A percentile compares a stretch with the other conserved stretches of the same genome.
Conservation (phyloP, 2,888 invertebrate genomes). For the Sphaeridia pumilis region DNA sequence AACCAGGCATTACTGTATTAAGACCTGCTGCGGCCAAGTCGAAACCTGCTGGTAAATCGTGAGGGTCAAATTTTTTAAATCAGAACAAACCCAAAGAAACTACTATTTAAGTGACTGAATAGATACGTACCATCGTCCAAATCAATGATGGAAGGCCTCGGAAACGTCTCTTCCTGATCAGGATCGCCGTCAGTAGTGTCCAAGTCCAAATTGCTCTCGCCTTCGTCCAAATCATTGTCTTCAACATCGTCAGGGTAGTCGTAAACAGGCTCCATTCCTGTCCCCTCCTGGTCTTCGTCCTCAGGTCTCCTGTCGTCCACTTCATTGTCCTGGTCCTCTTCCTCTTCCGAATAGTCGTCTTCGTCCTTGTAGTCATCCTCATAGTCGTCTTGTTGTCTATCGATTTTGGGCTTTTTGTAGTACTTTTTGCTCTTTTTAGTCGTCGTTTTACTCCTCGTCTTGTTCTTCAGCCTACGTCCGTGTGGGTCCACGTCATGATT, state of each 20-base stretch:
- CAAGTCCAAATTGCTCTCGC: background rate
- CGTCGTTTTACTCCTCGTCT: background rate
- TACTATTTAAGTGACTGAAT: background rate
- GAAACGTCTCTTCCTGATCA: conserved; percentile 10
- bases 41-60: background rate
- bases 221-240: background rate
- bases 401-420: background rate
- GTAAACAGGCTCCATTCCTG: conserved; percentile 4
- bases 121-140: conserved; percentile 2
- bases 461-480: background rate
- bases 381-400: background rate
- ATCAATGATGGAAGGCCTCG: conserved; percentile 9
- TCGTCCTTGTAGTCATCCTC: background rate
- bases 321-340: background rate
- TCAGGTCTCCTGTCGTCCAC: background rate
- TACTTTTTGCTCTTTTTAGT: background rate
- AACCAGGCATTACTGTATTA: conserved; percentile 3
- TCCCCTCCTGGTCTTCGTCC: background rate
- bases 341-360: background rate
- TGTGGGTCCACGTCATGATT: background rate
- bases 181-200: conserved; percentile 7
- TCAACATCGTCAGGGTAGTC: conserved; percentile 2
- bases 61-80: background rate
- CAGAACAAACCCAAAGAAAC: background rate
- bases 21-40: conserved; percentile 8